A percentile compares a stretch with the other conserved stretches of the same genome.
Conservation (phyloP, 2,888 invertebrate species). For the Synanthedon myopaeformis region DNA sequence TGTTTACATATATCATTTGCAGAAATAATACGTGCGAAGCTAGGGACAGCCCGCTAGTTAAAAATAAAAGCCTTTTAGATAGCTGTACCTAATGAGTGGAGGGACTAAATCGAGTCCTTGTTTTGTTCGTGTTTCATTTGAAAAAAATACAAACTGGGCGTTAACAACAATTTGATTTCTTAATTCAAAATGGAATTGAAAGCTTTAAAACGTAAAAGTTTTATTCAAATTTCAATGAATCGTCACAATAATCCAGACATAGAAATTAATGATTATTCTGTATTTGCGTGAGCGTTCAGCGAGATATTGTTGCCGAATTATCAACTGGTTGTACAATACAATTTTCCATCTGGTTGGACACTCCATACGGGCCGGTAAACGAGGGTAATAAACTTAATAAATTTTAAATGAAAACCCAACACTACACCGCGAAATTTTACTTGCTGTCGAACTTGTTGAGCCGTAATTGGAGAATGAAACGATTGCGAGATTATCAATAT, state of each 20-base stretch:
- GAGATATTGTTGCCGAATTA: neutral
- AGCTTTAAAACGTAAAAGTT: too few species aligned
- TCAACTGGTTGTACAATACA: conserved; percentile 2
- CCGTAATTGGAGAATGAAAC: neutral
- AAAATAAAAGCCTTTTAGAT: too few species aligned
- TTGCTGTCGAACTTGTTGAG: neutral
- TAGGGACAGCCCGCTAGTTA: too few species aligned
- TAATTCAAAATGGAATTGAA: too few species aligned
- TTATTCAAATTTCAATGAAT: neutral
- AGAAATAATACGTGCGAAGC: too few species aligned
- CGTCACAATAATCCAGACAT: neutral
- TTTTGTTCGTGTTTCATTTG: too few species aligned
- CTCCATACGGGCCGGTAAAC: neutral
- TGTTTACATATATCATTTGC: too few species aligned
- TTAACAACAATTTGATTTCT: too few species aligned
- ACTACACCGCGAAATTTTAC: neutral
- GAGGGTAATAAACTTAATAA: neutral
- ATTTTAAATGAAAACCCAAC: neutral
- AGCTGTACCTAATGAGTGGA: too few species aligned
- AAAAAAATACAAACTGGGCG: too few species aligned
- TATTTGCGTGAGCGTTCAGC: neutral
- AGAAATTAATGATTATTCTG: neutral
- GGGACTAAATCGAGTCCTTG: too few species aligned
- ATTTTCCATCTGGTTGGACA: conserved; percentile 2
- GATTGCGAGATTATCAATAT: too few species aligned